Evolutionary conservation across 1,140 invertebrate species (phyloP).

Genomic region (Sitophilus oryzae): DNA sequence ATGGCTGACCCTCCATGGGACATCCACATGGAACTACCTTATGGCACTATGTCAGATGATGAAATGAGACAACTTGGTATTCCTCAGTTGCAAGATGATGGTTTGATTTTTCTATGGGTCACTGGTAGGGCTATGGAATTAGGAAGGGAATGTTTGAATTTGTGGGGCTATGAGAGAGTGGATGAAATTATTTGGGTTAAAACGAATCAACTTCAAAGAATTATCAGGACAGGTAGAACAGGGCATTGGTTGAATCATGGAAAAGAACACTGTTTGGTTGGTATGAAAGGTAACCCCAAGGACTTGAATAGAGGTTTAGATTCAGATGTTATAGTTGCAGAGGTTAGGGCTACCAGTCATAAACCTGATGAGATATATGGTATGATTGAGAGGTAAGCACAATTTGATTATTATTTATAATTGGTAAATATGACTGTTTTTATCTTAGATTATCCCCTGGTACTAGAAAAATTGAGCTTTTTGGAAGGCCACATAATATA

Average conservation of each 20-base stretch:
- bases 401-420: background rate
- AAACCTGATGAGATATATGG: slow-evolving; percentile 97
- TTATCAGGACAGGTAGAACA: slow-evolving; percentile 71
- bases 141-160: slow-evolving; percentile 82
- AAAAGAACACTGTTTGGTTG: slow-evolving; percentile 96
- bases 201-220: slow-evolving; percentile 95
- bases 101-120: slow-evolving; percentile 95
- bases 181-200: slow-evolving; percentile 99
- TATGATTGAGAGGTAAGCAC: slow-evolving; percentile 19
- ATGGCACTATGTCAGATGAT: slow-evolving; percentile 98
- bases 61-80: slow-evolving; percentile 95
- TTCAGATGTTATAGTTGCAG: slow-evolving; percentile 96
- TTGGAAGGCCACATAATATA: slow-evolving; percentile 94
- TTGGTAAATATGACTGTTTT: background rate
- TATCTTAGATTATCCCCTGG: slow-evolving; percentile 79
- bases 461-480: slow-evolving; percentile 95
- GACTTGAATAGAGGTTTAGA: slow-evolving; percentile 90
- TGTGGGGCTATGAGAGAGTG: slow-evolving; percentile 94
- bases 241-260: slow-evolving; percentile 98
- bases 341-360: slow-evolving; percentile 94
- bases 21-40: slow-evolving; percentile 97
- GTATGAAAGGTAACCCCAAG: slow-evolving; percentile 91
- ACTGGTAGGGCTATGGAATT: slow-evolving; percentile 97
- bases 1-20: slow-evolving; percentile 98
- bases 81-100: slow-evolving; percentile 86